These are phyloP conservation scores for Pantala flavescens DNA, from an alignment of 1,140 invertebrate genomes.

Conservation along the genomic window DNA sequence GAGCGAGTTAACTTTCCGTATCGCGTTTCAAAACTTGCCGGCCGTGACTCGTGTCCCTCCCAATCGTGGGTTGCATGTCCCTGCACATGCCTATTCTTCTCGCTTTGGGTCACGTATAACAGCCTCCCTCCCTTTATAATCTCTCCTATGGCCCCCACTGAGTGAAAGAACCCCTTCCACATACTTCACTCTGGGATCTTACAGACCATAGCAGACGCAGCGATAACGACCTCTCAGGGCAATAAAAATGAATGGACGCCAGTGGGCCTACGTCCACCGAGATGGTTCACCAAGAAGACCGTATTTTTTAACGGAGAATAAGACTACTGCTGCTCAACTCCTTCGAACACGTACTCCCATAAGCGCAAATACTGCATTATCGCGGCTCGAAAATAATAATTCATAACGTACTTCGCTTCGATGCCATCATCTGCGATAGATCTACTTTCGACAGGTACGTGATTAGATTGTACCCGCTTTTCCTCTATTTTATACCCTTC, in stretches of 20 bases:
- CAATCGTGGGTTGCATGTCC: too few relatives aligned
- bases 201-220: background rate
- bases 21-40: too few relatives aligned
- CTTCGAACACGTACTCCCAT: background rate
- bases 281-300: background rate
- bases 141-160: background rate
- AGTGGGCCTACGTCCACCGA: background rate
- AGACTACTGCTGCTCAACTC: background rate
- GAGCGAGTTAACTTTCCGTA: too few relatives aligned
- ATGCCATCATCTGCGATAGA: background rate
- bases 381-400: too few relatives aligned
- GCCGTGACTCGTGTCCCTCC: too few relatives aligned
- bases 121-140: background rate
- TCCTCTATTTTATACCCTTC: too few relatives aligned
- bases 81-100: background rate
- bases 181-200: background rate
- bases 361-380: background rate
- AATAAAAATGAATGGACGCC: background rate
- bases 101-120: background rate
- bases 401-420: too few relatives aligned
- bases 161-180: background rate
- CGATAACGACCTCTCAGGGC: background rate
- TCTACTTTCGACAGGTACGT: background rate
- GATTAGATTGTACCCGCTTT: too few relatives aligned
- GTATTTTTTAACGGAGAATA: background rate